These are phyloP conservation scores for Dicranocentrus wangi DNA, from an alignment of 2,888 invertebrate genomes.

Conservation along the genomic window DNA sequence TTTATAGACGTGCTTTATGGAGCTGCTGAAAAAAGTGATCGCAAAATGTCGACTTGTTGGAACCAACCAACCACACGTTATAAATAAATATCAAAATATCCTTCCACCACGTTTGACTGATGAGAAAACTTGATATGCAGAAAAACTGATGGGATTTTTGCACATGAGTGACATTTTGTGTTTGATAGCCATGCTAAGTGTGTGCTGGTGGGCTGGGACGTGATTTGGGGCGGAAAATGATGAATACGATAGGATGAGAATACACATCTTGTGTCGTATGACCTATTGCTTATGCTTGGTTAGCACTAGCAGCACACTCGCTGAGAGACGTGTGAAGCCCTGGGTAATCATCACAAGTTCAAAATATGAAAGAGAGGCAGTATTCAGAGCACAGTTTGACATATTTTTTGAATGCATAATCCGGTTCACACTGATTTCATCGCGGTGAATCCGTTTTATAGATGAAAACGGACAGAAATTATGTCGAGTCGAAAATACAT, in stretches of 20 bases:
- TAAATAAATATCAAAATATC: not conserved
- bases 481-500: too few relatives aligned
- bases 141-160: not conserved
- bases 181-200: not conserved
- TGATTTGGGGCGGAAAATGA: slow-evolving; percentile 20
- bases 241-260: too few relatives aligned
- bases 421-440: too few relatives aligned
- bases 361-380: too few relatives aligned
- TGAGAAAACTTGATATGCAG: slow-evolving; percentile 14
- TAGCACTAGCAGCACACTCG: too few relatives aligned
- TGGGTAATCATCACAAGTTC: too few relatives aligned
- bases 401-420: not conserved
- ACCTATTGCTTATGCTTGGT: not conserved
- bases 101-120: slow-evolving; percentile 13
- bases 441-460: too few relatives aligned
- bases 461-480: too few relatives aligned
- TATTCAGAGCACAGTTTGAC: not conserved
- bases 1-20: slow-evolving; percentile 53
- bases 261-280: not conserved
- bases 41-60: slow-evolving; percentile 10
- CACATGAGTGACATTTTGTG: not conserved
- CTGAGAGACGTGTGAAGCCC: too few relatives aligned
- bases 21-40: slow-evolving; percentile 35
- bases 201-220: slow-evolving; percentile 10
- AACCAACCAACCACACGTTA: not conserved